Base-by-base conservation (phyloP, 2,888 invertebrate genomes). In the Drosophila melanocephala region DNA sequence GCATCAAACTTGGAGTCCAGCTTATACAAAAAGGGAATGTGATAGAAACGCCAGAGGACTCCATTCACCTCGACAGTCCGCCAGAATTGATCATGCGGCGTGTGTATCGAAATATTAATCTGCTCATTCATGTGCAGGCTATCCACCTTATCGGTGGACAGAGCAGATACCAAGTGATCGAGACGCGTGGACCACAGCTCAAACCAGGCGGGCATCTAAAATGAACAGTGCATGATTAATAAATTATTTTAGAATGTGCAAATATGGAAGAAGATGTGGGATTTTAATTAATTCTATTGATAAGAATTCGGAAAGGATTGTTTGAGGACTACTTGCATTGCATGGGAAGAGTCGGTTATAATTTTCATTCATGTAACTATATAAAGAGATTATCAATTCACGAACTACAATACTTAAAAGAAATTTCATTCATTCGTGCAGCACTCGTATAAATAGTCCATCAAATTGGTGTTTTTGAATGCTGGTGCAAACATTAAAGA, bases 1-100 rank as follows among this genome's bases (percentile, higher is more conserved):
- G 93, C 92, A 75, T 93, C 93, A 60, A 93, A 93, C 79, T 93
- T 93, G 1, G 93, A 93, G 72, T 93, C 93, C 22, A 93, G 71
- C 66, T 91, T 93, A 60, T 92, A 92, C n/a, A 93, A 74, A 62
- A 93, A 93, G 19, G 93, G 93, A 63, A 93, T 91, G 64, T 93
- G 93, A 74, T 93, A 92, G 47, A 93, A 90, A 10, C 91, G 92
- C 90, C 93, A 93, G n/a, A 87, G 89, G 12, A 93, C 91, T 1
- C 93, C 93, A 61, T 93, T 93, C 4, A 93, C 86, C 59, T 90
- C 90, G 28, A 93, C 83, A 5, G 91, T 91, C 28, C 93, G 64
- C 91, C 92, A 92, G 63, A 93, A 92, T 68, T 93, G 86, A 59
- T 93, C 93, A 33, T 92, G 89, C 0, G 93, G 93, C 4, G 91